Base-by-base conservation (phyloP, 2,797 vertebrate genomes). In the Neostethus bicornis region DNA sequence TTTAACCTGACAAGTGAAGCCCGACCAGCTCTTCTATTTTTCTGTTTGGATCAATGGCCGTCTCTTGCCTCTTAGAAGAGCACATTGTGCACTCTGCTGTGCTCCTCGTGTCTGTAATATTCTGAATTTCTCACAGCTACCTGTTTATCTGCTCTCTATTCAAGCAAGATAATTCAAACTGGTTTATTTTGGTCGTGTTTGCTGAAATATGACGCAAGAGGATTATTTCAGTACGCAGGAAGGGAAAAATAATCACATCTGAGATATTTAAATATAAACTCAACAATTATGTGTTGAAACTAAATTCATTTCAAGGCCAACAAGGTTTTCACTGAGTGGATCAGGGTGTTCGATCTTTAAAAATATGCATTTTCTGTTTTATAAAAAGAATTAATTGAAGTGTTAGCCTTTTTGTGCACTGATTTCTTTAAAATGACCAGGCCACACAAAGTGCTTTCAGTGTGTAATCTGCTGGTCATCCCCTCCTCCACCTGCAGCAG, bases 1-100 rank as follows among this genome's bases (percentile, higher is more conserved):
- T 66, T 65, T 57, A 55, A 52, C 71, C 73, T 84, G 75, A 80
- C 77, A 77, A 73, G 72, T 75, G 65, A 66, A 59, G 66, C 16
- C n/a, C 44, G 11, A 42, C 50, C 52, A 31, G 29, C 28, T 54
- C 48, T 8, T 1, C 56, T 45, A 50, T 61, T 23, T 74, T 56
- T 65, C 52, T 67, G 53, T 77, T 73, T 69, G 54, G 65, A 77
- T 81, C 72, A 66, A 51, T 69, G 53, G 50, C 75, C 62, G 69
- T 44, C 44, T 54, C 74, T 67, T 34, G 42, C 50, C 46, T 74
- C 56, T 74, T 38, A 26, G 76, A 43, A 64, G 71, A 70, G 52
- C 61, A 46, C 29, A 60, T 61, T 78, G 79, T 37, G 56, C 69
- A 81, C 53, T 57, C 31, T 43, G 52, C 41, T 16, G 10, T 56